Evolutionary conservation across 2,797 vertebrate genomes (phyloP), one percentile per base, ranked within the genome.

Genomic region (Coilia nasus): DNA sequence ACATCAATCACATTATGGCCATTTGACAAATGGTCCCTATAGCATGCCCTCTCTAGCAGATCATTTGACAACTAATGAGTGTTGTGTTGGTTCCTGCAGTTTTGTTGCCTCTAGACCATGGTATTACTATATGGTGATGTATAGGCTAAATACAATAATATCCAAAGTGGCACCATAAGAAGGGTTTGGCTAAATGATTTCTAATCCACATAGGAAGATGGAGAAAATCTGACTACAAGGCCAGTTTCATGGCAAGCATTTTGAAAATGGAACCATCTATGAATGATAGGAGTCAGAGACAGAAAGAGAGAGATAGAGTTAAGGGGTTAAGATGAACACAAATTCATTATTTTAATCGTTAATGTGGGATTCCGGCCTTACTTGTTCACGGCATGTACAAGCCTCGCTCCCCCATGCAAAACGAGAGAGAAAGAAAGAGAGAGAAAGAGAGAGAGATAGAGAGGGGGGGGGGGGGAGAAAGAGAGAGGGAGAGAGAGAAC

Each of bases 371-470:
- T 93, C 90, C 67, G 25, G 87, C 91, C 87, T 91, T 93, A 93
- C 91, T 93, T 93, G 93, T 93, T 93, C 92, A 94, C 93, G 92
- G 90, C 89, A 91, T 94, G 94, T 90, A 92, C 91, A 83, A 56
- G 64, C 64, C 64, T 71, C 81, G 71, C 67, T 50, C 17, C 83
- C 44, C 57, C n/a, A 67, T 82, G 83, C 81, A 85, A 60, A 54
- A 6, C 2, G 50, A 54, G 50, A 54, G 50, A 54, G 50, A 54
- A 6, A 54, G 50, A 54, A 7, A 54, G 50, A 54, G 50, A 54
- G 50, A 54, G 50, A 54, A 9, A 14, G 50, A 54, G 50, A 54
- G 50, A 54, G 50, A 3, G 50, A 9, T 9, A 54, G 46, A 47
- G 46, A 47, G 46, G 10, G 46, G 10, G 46, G 10, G 46, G 10